Percentiles rank a stretch among this genome's conserved stretches.
These are phyloP conservation scores for Didymodactylos carnosus DNA, from an alignment of 2,888 invertebrate genomes.

Conservation along the genomic window DNA sequence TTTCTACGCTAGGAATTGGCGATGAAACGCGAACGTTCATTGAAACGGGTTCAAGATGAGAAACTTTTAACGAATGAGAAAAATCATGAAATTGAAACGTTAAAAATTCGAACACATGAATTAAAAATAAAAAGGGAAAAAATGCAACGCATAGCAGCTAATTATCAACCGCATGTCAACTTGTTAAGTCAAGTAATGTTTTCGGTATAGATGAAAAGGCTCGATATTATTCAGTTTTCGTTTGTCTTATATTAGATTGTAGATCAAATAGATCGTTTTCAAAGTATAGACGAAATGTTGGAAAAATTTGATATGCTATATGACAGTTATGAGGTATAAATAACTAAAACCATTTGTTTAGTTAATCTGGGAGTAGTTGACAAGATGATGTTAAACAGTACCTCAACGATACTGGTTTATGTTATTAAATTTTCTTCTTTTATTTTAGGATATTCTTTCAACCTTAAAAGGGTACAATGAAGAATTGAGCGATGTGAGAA, in stretches of 20 bases:
- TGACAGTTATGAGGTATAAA: not conserved
- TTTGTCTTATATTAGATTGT: not conserved
- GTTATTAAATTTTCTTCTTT: no score
- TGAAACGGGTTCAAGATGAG: not conserved
- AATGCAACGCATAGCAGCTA: not conserved
- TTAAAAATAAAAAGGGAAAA: not conserved
- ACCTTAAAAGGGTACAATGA: not conserved
- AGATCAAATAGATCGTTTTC: not conserved
- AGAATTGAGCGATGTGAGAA: not conserved
- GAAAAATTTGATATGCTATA: not conserved
- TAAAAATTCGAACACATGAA: not conserved
- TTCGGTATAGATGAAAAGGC: not conserved
- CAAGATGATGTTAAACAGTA: no score
- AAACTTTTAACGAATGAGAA: not conserved
- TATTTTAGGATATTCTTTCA: not conserved
- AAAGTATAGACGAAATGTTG: not conserved
- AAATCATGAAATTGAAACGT: not conserved
- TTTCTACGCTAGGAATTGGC: not conserved
- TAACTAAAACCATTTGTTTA: no score
- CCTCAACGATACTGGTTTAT: no score
- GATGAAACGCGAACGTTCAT: not conserved
- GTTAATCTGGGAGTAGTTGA: no score
- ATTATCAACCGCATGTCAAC: not conserved
- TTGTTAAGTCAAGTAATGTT: not conserved
- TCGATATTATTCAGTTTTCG: not conserved